Conservation (phyloP, 2,797 vertebrate genomes). For the Gadopsis marmoratus region DNA sequence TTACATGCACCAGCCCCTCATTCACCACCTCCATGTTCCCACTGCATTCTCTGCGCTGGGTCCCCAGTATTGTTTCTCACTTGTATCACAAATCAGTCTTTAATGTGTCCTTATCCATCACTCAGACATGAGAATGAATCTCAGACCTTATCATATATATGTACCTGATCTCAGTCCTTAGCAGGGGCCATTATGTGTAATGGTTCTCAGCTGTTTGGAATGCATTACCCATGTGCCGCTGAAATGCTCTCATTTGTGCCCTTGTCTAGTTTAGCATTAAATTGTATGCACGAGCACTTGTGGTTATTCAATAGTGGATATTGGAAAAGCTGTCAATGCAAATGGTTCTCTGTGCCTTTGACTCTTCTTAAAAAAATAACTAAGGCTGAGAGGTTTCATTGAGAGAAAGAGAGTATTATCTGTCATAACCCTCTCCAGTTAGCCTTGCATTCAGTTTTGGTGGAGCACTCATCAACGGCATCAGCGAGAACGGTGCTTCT, state of each 20-base stretch:
- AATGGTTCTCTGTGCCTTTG: constrained; percentile 16
- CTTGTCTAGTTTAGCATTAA: constrained; percentile 41
- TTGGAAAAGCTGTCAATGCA: constrained; percentile 13
- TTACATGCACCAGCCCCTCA: constrained; percentile 43
- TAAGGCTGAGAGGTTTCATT: constrained; percentile 31
- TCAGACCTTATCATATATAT: constrained; percentile 43
- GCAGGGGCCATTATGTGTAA: constrained; percentile 65
- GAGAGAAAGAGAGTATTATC: constrained; percentile 32
- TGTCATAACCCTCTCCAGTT: constrained; percentile 29
- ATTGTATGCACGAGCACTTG: constrained; percentile 20
- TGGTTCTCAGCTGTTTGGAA: constrained; percentile 72
- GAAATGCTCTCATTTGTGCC: constrained; percentile 51
- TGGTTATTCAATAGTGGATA: constrained; percentile 23
- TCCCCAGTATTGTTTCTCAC: constrained; percentile 51
- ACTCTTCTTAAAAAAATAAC: constrained; percentile 18
- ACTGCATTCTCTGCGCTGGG: neutral
- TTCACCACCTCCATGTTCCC: constrained; percentile 15
- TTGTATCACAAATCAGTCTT: constrained; percentile 52
- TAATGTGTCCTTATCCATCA: constrained; percentile 69
- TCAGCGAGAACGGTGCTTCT: constrained; percentile 36
- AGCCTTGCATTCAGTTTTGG: constrained; percentile 35
- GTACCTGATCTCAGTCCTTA: constrained; percentile 42
- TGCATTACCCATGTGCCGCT: constrained; percentile 46
- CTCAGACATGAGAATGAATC: constrained; percentile 69
- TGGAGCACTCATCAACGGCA: constrained; percentile 17